Evolutionary conservation across 2,888 invertebrate genomes (phyloP).

Genomic region (Cataglyphis albicans): DNA sequence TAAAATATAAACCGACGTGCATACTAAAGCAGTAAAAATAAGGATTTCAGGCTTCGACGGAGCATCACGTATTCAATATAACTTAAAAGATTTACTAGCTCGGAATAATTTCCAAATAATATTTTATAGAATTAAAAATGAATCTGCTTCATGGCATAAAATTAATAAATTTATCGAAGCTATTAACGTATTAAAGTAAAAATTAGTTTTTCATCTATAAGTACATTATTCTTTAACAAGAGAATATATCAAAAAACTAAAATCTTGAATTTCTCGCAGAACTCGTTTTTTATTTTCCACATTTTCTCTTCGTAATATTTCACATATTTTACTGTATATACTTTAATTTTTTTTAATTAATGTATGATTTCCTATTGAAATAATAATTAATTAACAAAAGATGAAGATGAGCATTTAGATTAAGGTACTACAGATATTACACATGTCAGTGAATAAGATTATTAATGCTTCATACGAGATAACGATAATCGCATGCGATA

Average conservation of each 20-base stretch:
- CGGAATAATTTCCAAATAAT: not conserved
- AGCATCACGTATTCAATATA: constrained; percentile 10
- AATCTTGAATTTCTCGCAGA: not conserved
- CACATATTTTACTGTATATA: not conserved
- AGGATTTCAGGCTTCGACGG: constrained; percentile 20
- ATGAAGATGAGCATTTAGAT: not conserved
- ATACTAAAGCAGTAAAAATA: constrained; percentile 18
- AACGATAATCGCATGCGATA: constrained; percentile 53
- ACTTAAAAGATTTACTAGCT: constrained; percentile 7
- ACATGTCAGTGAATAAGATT: not conserved
- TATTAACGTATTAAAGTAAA: constrained; percentile 75
- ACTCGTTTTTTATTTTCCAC: not conserved
- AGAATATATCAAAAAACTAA: not conserved
- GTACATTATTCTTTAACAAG: not conserved
- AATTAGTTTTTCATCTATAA: constrained; percentile 73
- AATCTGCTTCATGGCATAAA: constrained; percentile 53
- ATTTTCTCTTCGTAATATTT: not conserved
- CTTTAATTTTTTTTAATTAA: not conserved
- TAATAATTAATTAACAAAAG: not conserved
- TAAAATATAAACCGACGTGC: not conserved
- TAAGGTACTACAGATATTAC: not conserved
- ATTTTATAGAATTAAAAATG: not conserved
- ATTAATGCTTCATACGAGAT: not conserved
- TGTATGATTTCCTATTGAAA: not conserved
- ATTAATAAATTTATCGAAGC: constrained; percentile 64